Evolutionary conservation across 2,113 vertebrate genomes (phyloP).

Genomic region (Marmota monax): DNA sequence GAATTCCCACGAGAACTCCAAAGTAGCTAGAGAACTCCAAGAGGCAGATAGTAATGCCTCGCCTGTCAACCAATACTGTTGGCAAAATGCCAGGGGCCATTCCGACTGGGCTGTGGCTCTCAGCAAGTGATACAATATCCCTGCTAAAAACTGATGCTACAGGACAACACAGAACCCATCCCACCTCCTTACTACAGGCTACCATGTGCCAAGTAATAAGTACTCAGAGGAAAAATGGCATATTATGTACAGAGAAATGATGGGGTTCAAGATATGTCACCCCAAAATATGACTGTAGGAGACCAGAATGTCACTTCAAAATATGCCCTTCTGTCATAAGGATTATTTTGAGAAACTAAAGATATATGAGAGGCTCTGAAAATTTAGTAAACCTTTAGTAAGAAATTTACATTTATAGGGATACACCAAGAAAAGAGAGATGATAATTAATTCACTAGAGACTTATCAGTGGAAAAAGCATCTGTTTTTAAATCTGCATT

Average conservation of each 20-base stretch:
- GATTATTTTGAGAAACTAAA: background rate
- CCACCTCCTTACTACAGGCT: background rate
- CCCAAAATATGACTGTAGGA: background rate
- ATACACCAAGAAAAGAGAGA: background rate
- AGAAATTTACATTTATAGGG: background rate
- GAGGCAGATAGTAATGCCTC: too few relatives aligned
- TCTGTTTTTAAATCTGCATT: background rate
- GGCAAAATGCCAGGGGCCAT: too few relatives aligned
- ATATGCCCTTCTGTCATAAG: background rate
- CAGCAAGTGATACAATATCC: background rate
- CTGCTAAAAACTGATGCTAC: background rate
- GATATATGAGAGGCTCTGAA: background rate
- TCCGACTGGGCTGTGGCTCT: too few relatives aligned
- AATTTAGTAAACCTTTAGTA: background rate
- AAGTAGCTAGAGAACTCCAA: too few relatives aligned
- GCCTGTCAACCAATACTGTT: too few relatives aligned
- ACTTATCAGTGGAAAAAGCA: background rate
- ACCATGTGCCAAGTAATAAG: background rate
- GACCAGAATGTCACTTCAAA: background rate
- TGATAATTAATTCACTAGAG: background rate
- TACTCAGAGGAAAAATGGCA: background rate
- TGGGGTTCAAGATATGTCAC: background rate
- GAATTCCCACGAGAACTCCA: too few relatives aligned
- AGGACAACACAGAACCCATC: background rate
- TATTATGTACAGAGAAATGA: background rate